Conservation (phyloP, 1,140 invertebrate genomes). For the Papilio glaucus region DNA sequence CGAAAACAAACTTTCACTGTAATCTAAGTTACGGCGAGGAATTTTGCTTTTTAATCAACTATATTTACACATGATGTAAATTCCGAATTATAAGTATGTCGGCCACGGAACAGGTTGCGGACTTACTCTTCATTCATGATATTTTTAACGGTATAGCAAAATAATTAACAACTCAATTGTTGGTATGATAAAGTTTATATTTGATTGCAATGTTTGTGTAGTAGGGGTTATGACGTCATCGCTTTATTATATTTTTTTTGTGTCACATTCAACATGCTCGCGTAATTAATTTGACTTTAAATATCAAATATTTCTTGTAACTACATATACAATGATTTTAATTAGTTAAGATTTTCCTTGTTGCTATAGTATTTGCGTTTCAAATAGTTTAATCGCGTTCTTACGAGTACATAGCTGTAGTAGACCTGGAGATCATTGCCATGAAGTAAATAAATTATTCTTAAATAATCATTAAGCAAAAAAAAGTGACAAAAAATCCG, state of each 20-base stretch:
- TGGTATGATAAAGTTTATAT: neutral
- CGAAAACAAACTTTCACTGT: neutral
- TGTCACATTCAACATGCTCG: neutral
- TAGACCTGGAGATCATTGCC: neutral
- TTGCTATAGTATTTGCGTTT: neutral
- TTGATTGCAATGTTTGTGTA: neutral
- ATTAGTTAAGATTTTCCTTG: neutral
- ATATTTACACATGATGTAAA: conserved; percentile 8
- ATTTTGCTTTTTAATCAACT: neutral
- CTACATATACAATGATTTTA: neutral
- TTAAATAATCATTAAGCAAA: neutral
- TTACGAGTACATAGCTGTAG: neutral
- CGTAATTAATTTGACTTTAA: neutral
- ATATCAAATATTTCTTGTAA: neutral
- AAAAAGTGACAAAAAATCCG: neutral
- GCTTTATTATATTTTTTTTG: neutral
- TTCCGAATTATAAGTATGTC: neutral
- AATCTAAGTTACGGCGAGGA: neutral
- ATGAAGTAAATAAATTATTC: neutral
- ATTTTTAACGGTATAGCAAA: neutral
- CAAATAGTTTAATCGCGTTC: neutral
- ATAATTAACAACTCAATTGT: neutral
- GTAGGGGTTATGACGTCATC: neutral
- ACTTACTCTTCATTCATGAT: neutral
- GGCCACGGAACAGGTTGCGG: neutral